These are phyloP conservation scores for Thecophora atra DNA, from an alignment of 2,888 invertebrate genomes.

Conservation along the genomic window DNA sequence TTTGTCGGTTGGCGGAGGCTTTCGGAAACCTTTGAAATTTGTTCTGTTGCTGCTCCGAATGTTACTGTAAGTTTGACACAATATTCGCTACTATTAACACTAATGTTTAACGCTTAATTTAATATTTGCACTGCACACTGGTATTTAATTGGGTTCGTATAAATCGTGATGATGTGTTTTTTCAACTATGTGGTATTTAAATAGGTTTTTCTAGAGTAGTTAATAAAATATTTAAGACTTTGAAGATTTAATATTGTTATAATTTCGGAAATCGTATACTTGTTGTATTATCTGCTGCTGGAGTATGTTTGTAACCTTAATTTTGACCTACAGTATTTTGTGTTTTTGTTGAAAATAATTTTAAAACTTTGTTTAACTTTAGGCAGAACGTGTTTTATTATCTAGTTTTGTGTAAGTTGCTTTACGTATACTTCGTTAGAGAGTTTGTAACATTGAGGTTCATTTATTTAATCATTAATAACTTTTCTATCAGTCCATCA, in stretches of 20 bases:
- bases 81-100: background rate
- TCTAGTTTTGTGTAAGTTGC: conserved; percentile 47
- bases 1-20: conserved; percentile 54
- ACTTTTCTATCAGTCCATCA: conserved; percentile 43
- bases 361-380: conserved; percentile 6
- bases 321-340: conserved; percentile 22
- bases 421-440: conserved; percentile 65
- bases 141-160: conserved; percentile 53
- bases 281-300: conserved; percentile 50
- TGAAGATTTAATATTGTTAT: conserved; percentile 53
- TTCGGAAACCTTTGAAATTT: background rate
- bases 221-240: conserved; percentile 29
- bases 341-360: conserved; percentile 16
- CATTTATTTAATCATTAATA: conserved; percentile 7
- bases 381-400: background rate
- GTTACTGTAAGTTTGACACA: conserved; percentile 31
- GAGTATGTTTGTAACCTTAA: conserved; percentile 42
- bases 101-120: conserved; percentile 34
- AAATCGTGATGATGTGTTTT: conserved; percentile 45
- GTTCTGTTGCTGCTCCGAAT: background rate
- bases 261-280: conserved; percentile 64
- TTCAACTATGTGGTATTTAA: conserved; percentile 34
- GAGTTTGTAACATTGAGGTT: conserved; percentile 46
- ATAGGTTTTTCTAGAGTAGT: background rate
- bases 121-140: conserved; percentile 59